These are phyloP conservation scores for Drosophila bipectinata DNA, from an alignment of 1,140 invertebrate genomes.

Conservation along the genomic window DNA sequence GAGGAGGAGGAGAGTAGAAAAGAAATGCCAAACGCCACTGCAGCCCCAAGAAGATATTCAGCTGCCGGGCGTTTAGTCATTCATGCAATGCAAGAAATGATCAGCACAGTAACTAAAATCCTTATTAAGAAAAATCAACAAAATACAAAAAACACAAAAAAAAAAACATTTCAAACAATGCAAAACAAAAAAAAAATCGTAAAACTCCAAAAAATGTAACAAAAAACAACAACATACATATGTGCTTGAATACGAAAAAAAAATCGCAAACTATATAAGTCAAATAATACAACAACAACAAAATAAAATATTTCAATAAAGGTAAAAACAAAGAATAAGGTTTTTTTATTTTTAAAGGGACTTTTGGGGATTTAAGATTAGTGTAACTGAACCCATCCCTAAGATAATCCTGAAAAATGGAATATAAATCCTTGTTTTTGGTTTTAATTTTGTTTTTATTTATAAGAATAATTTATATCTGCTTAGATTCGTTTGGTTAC, in stretches of 20 bases:
- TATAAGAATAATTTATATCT: constrained; percentile 84
- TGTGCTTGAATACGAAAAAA: constrained; percentile 81
- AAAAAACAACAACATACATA: constrained; percentile 73
- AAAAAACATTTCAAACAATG: constrained; percentile 69
- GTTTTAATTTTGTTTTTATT: constrained; percentile 71
- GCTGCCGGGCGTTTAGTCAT: constrained; percentile 50
- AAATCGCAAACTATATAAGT: constrained; percentile 81
- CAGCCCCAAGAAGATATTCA: constrained; percentile 34
- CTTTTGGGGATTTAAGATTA: neutral
- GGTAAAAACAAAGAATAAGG: constrained; percentile 18
- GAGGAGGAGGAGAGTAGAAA: constrained; percentile 1
- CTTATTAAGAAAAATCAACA: constrained; percentile 50
- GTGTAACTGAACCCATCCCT: neutral
- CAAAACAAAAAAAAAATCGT: constrained; percentile 66
- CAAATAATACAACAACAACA: constrained; percentile 72
- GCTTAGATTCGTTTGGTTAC: constrained; percentile 74
- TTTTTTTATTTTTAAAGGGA: neutral
- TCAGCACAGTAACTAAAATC: constrained; percentile 72
- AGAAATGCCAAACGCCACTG: constrained; percentile 46
- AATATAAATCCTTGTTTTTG: constrained; percentile 6
- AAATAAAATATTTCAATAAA: constrained; percentile 78
- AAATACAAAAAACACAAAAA: constrained; percentile 53
- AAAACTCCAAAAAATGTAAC: constrained; percentile 58
- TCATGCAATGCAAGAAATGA: constrained; percentile 63
- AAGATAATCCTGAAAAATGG: neutral